These are phyloP conservation scores for Seira ritae DNA, from an alignment of 2,888 invertebrate species.

Conservation along the genomic window DNA sequence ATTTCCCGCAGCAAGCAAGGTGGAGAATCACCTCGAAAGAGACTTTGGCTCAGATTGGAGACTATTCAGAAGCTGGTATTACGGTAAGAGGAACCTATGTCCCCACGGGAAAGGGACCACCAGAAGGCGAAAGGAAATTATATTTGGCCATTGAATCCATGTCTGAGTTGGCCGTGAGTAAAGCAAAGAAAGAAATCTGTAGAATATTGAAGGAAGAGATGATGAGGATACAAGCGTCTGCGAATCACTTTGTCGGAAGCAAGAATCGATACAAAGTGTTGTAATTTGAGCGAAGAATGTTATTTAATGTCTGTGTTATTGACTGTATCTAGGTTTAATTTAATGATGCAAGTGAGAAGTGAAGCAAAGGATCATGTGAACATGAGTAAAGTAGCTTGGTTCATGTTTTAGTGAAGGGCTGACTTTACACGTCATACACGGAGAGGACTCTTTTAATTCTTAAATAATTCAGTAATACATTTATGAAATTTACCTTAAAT, in stretches of 20 bases:
- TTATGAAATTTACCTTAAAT: too few relatives aligned
- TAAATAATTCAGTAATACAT: too few relatives aligned
- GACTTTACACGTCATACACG: too few relatives aligned
- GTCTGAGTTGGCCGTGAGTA: slow-evolving; percentile 95
- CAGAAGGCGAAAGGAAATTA: slow-evolving; percentile 95
- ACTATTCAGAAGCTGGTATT: slow-evolving; percentile 99
- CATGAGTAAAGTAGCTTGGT: too few relatives aligned
- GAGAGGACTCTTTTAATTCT: too few relatives aligned
- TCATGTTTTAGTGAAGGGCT: too few relatives aligned
- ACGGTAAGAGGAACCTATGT: slow-evolving; percentile 97
- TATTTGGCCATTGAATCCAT: slow-evolving; percentile 99
- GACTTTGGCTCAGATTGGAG: slow-evolving; percentile 97
- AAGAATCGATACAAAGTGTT: slow-evolving; percentile 96
- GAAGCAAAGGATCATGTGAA: too few relatives aligned
- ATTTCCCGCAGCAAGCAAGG: slow-evolving; percentile 99
- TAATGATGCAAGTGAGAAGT: too few relatives aligned
- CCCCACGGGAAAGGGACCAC: slow-evolving; percentile 89
- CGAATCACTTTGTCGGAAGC: slow-evolving; percentile 88
- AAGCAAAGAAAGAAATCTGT: slow-evolving; percentile 97
- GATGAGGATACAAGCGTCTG: slow-evolving; percentile 90
- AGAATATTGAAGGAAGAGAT: slow-evolving; percentile 98
- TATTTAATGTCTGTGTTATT: too few relatives aligned
- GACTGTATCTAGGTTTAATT: too few relatives aligned
- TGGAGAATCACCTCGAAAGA: slow-evolving; percentile 97
- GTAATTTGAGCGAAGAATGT: too few relatives aligned